These are phyloP conservation scores for Bombus waltoni DNA, from an alignment of 1,140 invertebrate species.

Conservation along the genomic window DNA sequence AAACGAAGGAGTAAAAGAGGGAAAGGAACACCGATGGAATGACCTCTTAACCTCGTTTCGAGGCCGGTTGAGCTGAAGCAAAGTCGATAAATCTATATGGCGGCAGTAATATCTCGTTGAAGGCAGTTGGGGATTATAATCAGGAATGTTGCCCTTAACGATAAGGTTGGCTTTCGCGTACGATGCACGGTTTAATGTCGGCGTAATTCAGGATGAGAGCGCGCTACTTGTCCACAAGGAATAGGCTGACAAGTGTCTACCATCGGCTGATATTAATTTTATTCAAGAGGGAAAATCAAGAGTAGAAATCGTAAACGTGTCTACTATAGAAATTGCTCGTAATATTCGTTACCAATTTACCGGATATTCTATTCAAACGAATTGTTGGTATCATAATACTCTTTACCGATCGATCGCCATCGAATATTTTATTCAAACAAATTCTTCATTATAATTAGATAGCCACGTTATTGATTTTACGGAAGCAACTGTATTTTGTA, in stretches of 20 bases:
- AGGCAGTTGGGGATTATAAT: conserved; percentile 65
- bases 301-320: neutral
- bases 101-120: conserved; percentile 49
- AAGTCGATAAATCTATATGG: conserved; percentile 58
- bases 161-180: conserved; percentile 63
- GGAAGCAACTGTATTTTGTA: too few relatives aligned
- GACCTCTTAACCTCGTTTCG: conserved; percentile 47
- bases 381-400: too few relatives aligned
- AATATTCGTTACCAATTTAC: too few relatives aligned
- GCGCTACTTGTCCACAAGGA: conserved; percentile 53
- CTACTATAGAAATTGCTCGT: too few relatives aligned
- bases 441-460: too few relatives aligned
- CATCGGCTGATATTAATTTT: conserved; percentile 22
- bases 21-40: conserved; percentile 11
- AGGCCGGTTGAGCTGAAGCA: conserved; percentile 55
- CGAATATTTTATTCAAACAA: too few relatives aligned
- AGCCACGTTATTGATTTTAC: too few relatives aligned
- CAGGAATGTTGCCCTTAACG: conserved; percentile 64
- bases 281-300: neutral
- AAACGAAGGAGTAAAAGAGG: neutral
- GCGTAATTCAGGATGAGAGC: conserved; percentile 64
- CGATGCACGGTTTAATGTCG: conserved; percentile 63
- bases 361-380: too few relatives aligned
- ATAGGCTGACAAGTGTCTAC: conserved; percentile 36
- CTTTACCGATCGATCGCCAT: too few relatives aligned